Percentiles rank a stretch among this genome's conserved stretches.
Conservation (phyloP, 2,888 invertebrate species). For the Ellobium chinense region DNA sequence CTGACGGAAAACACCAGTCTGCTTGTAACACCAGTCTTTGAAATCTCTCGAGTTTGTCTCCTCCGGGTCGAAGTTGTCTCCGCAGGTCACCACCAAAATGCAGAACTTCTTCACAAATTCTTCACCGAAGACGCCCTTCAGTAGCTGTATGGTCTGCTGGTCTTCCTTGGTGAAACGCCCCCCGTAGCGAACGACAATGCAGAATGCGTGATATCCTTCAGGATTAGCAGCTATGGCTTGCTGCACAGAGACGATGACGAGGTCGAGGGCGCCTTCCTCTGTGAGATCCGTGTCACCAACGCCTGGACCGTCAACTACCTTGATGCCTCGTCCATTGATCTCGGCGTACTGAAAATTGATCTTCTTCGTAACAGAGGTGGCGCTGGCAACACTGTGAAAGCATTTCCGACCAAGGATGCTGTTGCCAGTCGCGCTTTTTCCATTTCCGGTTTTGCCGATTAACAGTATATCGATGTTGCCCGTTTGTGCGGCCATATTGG, state of each 20-base stretch:
- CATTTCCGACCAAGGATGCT: neutral
- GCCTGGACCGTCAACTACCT: slow-evolving; percentile 15
- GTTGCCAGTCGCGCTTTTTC: slow-evolving; percentile 15
- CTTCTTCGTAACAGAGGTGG: neutral
- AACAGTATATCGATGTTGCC: neutral
- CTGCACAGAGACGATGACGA: neutral
- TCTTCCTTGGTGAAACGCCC: slow-evolving; percentile 1
- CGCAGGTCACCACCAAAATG: slow-evolving; percentile 7
- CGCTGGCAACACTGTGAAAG: neutral
- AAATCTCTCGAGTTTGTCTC: neutral
- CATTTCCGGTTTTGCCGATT: slow-evolving; percentile 12
- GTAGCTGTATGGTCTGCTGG: neutral
- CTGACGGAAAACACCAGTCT: neutral
- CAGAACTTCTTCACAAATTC: slow-evolving; percentile 10
- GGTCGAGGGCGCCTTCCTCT: neutral
- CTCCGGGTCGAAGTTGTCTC: neutral
- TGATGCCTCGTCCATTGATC: neutral
- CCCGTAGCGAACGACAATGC: neutral
- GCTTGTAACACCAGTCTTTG: neutral
- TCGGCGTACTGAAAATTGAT: neutral
- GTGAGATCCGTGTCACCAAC: neutral
- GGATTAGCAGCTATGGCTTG: slow-evolving; percentile 2
- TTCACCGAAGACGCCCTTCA: neutral
- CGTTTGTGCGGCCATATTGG: no score
- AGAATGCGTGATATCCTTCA: neutral